These are phyloP conservation scores for Sciurus niger DNA, from an alignment of 2,113 vertebrate genomes.

Conservation along the genomic window DNA sequence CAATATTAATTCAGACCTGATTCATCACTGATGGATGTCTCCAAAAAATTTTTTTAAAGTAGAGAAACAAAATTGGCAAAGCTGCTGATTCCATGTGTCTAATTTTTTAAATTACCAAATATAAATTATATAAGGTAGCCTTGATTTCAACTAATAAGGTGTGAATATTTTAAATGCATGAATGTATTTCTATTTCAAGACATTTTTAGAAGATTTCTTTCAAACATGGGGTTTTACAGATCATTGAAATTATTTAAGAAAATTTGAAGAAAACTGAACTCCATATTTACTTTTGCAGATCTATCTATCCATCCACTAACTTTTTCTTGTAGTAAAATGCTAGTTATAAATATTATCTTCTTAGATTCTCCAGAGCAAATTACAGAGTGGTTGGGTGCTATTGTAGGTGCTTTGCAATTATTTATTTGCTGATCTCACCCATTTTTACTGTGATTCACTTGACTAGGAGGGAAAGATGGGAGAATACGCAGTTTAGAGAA, in stretches of 20 bases:
- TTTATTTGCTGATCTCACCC: slow-evolving; percentile 46
- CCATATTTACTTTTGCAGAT: background rate
- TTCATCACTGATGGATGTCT: background rate
- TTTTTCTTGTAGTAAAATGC: slow-evolving; percentile 31
- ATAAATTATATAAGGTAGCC: background rate
- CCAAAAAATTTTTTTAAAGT: background rate
- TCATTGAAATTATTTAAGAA: slow-evolving; percentile 9
- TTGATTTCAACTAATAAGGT: slow-evolving; percentile 40
- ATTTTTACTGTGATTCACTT: slow-evolving; percentile 46
- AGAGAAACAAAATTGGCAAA: slow-evolving; percentile 4
- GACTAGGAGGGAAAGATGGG: background rate
- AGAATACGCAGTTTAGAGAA: background rate
- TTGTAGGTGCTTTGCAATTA: slow-evolving; percentile 28
- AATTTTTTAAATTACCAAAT: slow-evolving; percentile 44
- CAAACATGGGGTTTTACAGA: background rate
- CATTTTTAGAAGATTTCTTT: slow-evolving; percentile 24
- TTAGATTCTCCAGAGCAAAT: background rate
- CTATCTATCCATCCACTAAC: too few relatives aligned
- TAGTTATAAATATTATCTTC: slow-evolving; percentile 34
- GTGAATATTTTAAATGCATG: background rate
- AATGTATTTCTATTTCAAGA: background rate
- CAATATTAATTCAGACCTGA: background rate
- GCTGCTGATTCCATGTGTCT: background rate
- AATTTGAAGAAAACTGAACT: slow-evolving; percentile 55
- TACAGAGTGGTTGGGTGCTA: background rate